Evolutionary conservation across 2,888 invertebrate genomes (phyloP), one percentile per base, ranked within the genome.

Genomic region (Gibbula magus): DNA sequence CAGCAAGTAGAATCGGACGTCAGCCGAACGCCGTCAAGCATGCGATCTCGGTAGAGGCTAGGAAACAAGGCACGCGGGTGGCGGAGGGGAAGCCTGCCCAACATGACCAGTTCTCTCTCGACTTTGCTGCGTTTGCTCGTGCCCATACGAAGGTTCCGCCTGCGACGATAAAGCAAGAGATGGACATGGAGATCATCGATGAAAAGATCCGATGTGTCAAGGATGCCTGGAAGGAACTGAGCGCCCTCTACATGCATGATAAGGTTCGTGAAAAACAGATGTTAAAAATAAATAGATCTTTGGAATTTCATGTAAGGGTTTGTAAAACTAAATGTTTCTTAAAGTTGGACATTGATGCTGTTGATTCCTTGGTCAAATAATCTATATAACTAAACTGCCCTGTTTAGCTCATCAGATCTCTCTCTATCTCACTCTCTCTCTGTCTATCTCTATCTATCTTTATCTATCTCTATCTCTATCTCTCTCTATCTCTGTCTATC

Each of bases 1-100:
- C 83, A 92, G 92, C 88, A 10, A 91, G 91, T 79, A 84, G 92
- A 66, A 92, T 92, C 82, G 92, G 92, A 45, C 86, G 92, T 10
- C 92, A 92, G 80, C 92, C 92, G 51, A 92, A 92, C 83, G 88
- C 91, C n/a, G 89, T 92, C 39, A 91, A 91, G 78, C 91, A 92
- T 86, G 90, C 90, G 16, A 91, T 91, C 53, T 89, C 91, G 35
- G 79, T 92, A 61, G 91, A 91, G 82, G 84, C 81, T 20, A 80
- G 81, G 39, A 81, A 82, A 18, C 79, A 35, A 70, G 70, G 70
- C 35, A 39, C 22, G 22, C 20, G 20, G 56, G 25, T 22, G 8
- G 56, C 56, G 13, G 56, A 56, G 25, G 56, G 22, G 20, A 56
- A 56, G 16, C 20, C 20, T n/a, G 22, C 20, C 22, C 20, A 56